These are phyloP conservation scores for Platysternon megacephalum DNA, from an alignment of 2,113 vertebrate genomes.

Conservation along the genomic window DNA sequence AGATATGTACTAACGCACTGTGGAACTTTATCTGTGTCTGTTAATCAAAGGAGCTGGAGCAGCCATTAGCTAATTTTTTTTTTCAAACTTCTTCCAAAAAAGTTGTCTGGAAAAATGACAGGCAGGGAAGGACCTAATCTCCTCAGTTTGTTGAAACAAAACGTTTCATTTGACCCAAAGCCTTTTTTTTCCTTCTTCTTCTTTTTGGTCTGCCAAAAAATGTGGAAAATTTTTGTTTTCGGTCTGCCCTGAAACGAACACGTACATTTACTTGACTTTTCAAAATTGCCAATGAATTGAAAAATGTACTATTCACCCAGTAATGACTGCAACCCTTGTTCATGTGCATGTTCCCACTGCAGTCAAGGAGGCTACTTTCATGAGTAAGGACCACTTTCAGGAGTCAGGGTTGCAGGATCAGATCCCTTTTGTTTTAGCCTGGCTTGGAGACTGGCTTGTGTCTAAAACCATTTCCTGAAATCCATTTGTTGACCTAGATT, in stretches of 20 bases:
- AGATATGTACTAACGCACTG: constrained; percentile 34
- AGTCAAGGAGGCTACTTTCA: not conserved
- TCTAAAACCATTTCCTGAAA: not conserved
- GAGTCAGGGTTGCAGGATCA: not conserved
- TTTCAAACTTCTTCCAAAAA: constrained; percentile 42
- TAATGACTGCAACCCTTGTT: not conserved
- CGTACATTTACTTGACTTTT: too few species aligned
- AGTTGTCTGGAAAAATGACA: constrained; percentile 55
- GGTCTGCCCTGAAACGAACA: too few species aligned
- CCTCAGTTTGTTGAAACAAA: too few species aligned
- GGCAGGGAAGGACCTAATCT: too few species aligned
- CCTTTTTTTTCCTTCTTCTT: not conserved
- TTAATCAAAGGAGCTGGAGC: constrained; percentile 62
- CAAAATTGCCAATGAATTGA: too few species aligned
- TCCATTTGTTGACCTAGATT: not conserved
- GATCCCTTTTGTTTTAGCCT: not conserved
- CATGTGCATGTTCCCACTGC: not conserved
- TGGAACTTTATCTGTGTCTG: constrained; percentile 47
- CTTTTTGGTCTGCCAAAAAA: too few species aligned
- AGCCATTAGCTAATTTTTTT: constrained; percentile 59
- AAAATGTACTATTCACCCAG: too few species aligned
- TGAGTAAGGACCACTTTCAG: not conserved
- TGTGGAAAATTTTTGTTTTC: too few species aligned
- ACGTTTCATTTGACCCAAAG: too few species aligned
- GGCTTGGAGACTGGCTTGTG: not conserved